These are phyloP conservation scores for Drosophila sp. DNA, from an alignment of 1,140 invertebrate species.

Conservation along the genomic window DNA sequence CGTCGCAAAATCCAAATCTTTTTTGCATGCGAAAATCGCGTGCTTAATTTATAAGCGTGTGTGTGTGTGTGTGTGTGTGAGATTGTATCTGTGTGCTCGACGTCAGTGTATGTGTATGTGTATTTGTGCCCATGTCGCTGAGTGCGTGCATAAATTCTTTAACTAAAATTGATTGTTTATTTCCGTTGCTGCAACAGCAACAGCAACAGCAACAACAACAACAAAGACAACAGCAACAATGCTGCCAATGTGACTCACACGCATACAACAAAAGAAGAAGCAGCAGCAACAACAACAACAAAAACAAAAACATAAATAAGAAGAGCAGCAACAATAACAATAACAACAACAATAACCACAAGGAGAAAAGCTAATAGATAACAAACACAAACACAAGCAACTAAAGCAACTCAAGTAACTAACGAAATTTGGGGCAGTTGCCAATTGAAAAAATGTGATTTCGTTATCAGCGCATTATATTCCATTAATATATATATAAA, in stretches of 20 bases:
- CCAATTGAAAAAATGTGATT: slow-evolving; percentile 83
- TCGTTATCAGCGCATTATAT: slow-evolving; percentile 68
- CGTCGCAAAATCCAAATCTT: slow-evolving; percentile 25
- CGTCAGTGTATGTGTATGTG: slow-evolving; percentile 14
- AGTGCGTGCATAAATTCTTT: slow-evolving; percentile 79
- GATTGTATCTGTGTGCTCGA: slow-evolving; percentile 5
- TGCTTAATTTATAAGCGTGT: slow-evolving; percentile 34
- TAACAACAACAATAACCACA: slow-evolving; percentile 19
- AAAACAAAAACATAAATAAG: slow-evolving; percentile 1
- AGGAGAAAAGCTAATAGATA: slow-evolving; percentile 42
- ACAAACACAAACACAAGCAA: slow-evolving; percentile 68
- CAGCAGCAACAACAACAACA: slow-evolving; percentile 27
- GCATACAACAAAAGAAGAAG: slow-evolving; percentile 22
- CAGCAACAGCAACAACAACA: slow-evolving; percentile 29
- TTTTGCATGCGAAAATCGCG: slow-evolving; percentile 53
- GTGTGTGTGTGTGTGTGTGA: slow-evolving; percentile 38
- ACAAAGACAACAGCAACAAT: slow-evolving; percentile 28
- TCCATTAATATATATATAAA: slow-evolving; percentile 37
- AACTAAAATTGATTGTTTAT: slow-evolving; percentile 84
- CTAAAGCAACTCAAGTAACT: slow-evolving; percentile 51
- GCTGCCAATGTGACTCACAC: slow-evolving; percentile 51
- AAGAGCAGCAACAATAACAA: slow-evolving; percentile 25
- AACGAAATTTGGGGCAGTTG: slow-evolving; percentile 80
- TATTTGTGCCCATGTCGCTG: slow-evolving; percentile 52
- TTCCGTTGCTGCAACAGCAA: slow-evolving; percentile 65